Base-by-base conservation (phyloP, 2,888 invertebrate species). In the Podabrus alpinus region DNA sequence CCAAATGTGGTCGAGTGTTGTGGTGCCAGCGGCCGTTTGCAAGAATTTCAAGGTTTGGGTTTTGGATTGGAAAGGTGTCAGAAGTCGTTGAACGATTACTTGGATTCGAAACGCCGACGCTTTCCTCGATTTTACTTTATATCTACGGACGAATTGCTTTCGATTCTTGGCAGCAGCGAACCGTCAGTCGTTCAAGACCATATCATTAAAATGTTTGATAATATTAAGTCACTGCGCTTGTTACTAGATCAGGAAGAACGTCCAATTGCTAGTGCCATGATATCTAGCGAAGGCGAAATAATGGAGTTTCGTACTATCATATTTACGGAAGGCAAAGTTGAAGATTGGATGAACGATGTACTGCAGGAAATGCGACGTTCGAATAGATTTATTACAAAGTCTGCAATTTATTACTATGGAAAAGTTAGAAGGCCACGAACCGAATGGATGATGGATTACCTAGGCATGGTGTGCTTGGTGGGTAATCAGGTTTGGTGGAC, bases 401-500 rank as follows among this genome's bases (percentile, higher is more conserved):
- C 95, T 84, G 94, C 96, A 16, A 92, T 97, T 79, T 95, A 92
- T 87, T 93, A 94, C 85, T 97, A 95, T 85, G 95, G 96, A 61
- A 94, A 92, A 86, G 92, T 94, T 80, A 90, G 92, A 19, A 79
- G 86, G 67, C 84, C 85, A 17, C 93, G 97, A 85, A 92, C 93
- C 1, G 92, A 95, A 21, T 97, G 97, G 97, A 96, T 97, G 89
- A 84, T 96, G 84, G 92, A 94, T 80, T 97, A 95, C 87, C 94
- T 94, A 85, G 97, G 97, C 69, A 87, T 87, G 87, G 80, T 88
- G 9, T 86, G 86, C 73, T 78, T 87, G 64, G 95, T 94, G 0
- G 94, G 95, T 0, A 96, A 96, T 88, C 94, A 95, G 82, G 94
- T 97, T 1, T 97, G 97, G 97, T 97, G 97, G 97, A 97, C 97